These are phyloP conservation scores for Heliornis fulica DNA, from an alignment of 2,113 vertebrate species.

Conservation along the genomic window DNA sequence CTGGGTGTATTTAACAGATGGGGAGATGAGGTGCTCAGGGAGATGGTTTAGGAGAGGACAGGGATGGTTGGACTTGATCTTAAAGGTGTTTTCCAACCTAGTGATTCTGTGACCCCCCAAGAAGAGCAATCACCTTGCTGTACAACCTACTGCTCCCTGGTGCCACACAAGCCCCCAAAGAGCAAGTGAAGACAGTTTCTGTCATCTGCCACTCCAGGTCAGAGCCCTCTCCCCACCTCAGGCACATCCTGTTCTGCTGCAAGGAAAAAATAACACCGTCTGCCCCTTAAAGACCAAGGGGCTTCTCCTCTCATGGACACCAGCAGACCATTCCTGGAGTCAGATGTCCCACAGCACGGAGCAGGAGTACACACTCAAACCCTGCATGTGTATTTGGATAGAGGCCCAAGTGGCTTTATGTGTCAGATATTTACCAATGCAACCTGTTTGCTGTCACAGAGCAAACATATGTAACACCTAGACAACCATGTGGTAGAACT, in stretches of 20 bases:
- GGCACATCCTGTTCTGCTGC: rapidly evolving
- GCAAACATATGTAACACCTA: background rate
- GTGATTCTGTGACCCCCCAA: no score
- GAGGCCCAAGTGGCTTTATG: background rate
- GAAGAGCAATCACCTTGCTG: background rate
- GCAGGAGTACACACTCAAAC: background rate
- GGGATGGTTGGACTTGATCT: no score
- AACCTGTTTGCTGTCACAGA: background rate
- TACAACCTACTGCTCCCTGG: background rate
- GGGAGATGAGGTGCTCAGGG: no score
- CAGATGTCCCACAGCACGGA: background rate
- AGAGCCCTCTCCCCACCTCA: background rate
- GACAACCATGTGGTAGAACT: background rate
- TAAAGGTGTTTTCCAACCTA: no score
- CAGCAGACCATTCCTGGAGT: background rate
- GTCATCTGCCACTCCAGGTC: background rate
- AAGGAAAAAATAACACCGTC: background rate
- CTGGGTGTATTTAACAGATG: no score
- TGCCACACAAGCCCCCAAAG: background rate
- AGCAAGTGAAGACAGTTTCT: background rate
- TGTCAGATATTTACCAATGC: background rate
- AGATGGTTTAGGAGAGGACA: no score
- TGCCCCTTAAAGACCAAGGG: background rate
- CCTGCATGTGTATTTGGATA: background rate
- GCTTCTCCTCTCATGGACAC: background rate